These are phyloP conservation scores for Triplophysa rosa DNA, from an alignment of 2,113 vertebrate genomes.

Conservation along the genomic window DNA sequence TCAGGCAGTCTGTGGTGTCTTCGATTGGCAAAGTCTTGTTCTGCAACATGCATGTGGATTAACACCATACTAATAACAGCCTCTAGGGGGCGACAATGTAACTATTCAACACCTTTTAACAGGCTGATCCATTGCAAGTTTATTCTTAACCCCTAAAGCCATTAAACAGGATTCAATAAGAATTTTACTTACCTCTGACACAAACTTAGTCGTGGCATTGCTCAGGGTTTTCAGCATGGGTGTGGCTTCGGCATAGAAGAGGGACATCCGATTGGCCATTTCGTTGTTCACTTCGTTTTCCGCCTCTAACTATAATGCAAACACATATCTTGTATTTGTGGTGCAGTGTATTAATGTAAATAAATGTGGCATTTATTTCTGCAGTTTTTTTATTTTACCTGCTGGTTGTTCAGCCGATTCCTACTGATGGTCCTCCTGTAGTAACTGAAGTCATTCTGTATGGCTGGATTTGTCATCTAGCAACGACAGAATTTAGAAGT, in stretches of 20 bases:
- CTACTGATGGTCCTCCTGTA: constrained; percentile 90
- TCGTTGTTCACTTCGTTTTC: constrained; percentile 92
- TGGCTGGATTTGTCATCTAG: constrained; percentile 91
- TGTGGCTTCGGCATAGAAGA: constrained; percentile 89
- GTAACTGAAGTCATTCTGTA: constrained; percentile 93
- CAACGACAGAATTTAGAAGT: constrained; percentile 4
- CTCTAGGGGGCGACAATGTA: constrained; percentile 63
- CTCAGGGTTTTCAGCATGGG: constrained; percentile 94
- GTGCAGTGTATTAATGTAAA: neutral
- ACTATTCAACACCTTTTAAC: neutral
- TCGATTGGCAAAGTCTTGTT: constrained; percentile 93
- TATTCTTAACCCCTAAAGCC: neutral
- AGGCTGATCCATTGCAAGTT: neutral
- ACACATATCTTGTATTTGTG: neutral
- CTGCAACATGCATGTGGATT: constrained; percentile 63
- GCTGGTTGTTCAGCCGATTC: constrained; percentile 87
- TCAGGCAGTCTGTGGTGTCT: constrained; percentile 93
- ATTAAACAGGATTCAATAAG: neutral
- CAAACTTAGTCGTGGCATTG: constrained; percentile 91
- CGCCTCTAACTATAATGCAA: constrained; percentile 76
- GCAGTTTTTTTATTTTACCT: constrained; percentile 68
- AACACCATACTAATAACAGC: constrained; percentile 17
- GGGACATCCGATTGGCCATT: constrained; percentile 93
- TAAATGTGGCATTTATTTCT: too few species aligned
- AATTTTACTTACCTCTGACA: constrained; percentile 80